phyloP scores from a whole-genome alignment of 2,888 invertebrate genomes.

The Mesoligia furuncula region DNA sequence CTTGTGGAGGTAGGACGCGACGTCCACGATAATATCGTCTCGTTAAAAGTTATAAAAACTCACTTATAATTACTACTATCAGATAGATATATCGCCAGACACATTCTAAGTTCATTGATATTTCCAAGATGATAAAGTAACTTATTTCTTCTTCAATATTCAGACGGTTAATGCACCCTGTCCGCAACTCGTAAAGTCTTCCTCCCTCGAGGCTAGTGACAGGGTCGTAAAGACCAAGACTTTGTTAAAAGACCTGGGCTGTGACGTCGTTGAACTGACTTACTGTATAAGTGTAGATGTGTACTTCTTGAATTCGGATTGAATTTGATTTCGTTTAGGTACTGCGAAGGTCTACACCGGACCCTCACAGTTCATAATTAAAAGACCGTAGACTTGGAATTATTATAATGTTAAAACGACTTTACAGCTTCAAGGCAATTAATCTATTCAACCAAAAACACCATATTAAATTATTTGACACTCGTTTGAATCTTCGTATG shows the following conservation, averaged over 20 bases:
- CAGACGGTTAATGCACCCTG: constrained; percentile 26
- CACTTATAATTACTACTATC: neutral
- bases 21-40: neutral
- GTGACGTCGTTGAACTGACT: constrained; percentile 5
- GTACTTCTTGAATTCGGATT: neutral
- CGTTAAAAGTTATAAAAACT: neutral
- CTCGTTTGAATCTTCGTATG: too few species aligned
- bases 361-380: too few species aligned
- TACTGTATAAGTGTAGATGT: neutral
- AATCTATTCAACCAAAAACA: too few species aligned
- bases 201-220: constrained; percentile 14
- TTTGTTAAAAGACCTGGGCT: neutral
- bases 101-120: constrained; percentile 1
- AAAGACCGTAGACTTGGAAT: too few species aligned
- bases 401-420: too few species aligned
- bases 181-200: constrained; percentile 16
- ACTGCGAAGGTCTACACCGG: too few species aligned
- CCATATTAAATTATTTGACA: too few species aligned
- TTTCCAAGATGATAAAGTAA: neutral
- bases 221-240: neutral
- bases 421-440: too few species aligned
- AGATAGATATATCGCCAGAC: neutral
- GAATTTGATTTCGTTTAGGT: too few species aligned
- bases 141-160: neutral
- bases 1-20: neutral